Evolutionary conservation across 2,797 vertebrate species (phyloP).

Genomic region (Ataeniobius toweri): DNA sequence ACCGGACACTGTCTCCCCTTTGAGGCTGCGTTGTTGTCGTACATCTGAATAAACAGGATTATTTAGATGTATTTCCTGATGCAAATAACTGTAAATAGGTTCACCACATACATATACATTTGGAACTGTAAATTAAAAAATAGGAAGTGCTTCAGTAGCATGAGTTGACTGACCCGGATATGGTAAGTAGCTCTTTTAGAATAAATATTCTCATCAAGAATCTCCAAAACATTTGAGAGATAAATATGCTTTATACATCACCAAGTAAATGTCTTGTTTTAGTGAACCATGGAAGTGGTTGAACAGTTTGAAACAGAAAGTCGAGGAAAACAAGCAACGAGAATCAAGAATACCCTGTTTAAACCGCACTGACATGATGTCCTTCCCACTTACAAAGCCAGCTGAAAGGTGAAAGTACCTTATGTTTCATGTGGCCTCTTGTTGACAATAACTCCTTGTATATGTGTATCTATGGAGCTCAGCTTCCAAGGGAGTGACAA

Average conservation of each 20-base stretch:
- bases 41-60: not conserved
- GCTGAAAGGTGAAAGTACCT: conserved; percentile 8
- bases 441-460: not conserved
- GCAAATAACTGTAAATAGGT: not conserved
- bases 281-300: not conserved
- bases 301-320: conserved; percentile 29
- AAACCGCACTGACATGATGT: conserved; percentile 17
- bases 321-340: conserved; percentile 6
- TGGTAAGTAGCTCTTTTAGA: not conserved
- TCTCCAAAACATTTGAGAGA: not conserved
- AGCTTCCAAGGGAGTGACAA: conserved; percentile 20
- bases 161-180: not conserved
- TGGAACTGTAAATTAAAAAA: not conserved
- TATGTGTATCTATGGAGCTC: conserved; percentile 8
- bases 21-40: conserved; percentile 6
- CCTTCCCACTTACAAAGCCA: conserved; percentile 21
- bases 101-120: not conserved
- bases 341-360: not conserved
- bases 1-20: conserved; percentile 23
- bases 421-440: conserved; percentile 12
- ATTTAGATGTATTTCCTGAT: not conserved
- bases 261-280: not conserved
- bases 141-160: not conserved
- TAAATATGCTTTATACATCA: not conserved
- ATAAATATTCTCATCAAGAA: not conserved